phyloP scores from a whole-genome alignment of 2,888 invertebrate species.

The Ectemnius lituratus region DNA sequence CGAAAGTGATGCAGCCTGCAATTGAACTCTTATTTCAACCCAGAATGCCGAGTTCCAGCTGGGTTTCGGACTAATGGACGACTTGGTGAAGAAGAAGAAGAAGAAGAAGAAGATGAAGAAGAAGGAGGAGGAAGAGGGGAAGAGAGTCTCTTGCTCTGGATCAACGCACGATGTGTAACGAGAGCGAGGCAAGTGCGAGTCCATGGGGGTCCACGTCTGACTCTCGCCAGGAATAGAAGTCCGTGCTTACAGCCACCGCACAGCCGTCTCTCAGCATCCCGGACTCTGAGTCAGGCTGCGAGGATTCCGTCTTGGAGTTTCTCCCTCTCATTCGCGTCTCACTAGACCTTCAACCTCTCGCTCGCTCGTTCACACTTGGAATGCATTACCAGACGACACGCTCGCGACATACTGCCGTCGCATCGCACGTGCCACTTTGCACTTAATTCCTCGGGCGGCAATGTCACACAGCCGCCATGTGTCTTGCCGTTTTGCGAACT shows the following conservation, averaged over 20 bases:
- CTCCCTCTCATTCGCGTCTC: constrained; percentile 28
- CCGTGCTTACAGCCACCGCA: constrained; percentile 41
- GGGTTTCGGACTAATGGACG: not conserved
- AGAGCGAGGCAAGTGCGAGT: constrained; percentile 46
- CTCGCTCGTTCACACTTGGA: not conserved
- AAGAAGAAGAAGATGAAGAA: not conserved
- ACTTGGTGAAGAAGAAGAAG: not conserved
- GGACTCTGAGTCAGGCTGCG: constrained; percentile 58
- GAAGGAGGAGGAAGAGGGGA: not conserved
- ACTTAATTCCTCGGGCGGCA: not conserved
- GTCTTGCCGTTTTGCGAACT: no score
- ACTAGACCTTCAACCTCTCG: not conserved
- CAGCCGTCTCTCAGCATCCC: constrained; percentile 52
- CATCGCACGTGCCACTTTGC: not conserved
- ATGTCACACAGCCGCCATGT: no score
- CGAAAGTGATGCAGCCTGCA: not conserved
- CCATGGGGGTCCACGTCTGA: constrained; percentile 61
- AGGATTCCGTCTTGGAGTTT: constrained; percentile 55
- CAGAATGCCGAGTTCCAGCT: not conserved
- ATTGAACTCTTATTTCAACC: constrained; percentile 1
- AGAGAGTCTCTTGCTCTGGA: constrained; percentile 24
- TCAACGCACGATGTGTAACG: constrained; percentile 36
- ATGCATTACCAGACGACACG: constrained; percentile 7
- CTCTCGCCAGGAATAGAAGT: constrained; percentile 62
- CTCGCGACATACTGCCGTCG: not conserved